Base-by-base conservation (phyloP, 2,113 vertebrate species). In the Chaetura pelagica region DNA sequence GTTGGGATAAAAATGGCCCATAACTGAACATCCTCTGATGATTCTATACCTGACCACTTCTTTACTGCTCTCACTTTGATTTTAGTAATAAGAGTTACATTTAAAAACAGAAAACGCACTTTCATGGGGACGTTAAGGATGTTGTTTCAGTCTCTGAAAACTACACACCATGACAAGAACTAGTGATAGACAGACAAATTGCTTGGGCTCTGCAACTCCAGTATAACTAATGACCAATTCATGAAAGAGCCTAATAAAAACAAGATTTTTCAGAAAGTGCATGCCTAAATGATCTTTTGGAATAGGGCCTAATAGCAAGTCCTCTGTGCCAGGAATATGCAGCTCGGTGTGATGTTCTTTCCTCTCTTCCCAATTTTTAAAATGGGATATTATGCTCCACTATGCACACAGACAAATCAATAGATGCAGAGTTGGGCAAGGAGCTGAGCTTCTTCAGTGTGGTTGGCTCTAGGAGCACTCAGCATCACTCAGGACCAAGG, bases 1-100 rank as follows among this genome's bases (percentile, higher is more conserved):
- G 29, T 20, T 58, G 69, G 88, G 92, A 58, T 92, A 87, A 89
- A 96, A 96, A 89, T 71, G 91, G 63, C 68, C 7, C 38, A 18
- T 90, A 21, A 42, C 22, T 90, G 92, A 96, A 92, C 75, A 83
- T 26, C 34, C 38, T 51, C 29, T 83, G 87, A 86, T 6, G 48
- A 2, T 22, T 87, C 84, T 84, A 51, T 59, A 74, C 64, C 69
- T 93, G 88, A 89, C 69, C 81, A 42, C 48, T 74, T 52, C n/a
- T 22, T 77, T 26, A 64, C 32, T 17, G 57, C 12, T 78, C 35
- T 66, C 38, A 4, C 24, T 61, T 59, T 27, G 38, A 69, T 85
- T 93, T 89, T 77, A 58, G 54, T 35, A 49, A 74, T 23, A 69
- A 14, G 2, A n/a, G 35, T 83, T 75, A 6, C 4, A 35, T 63